These are phyloP conservation scores for Carlito syrichta DNA, from an alignment of 2,113 vertebrate genomes.

Conservation along the genomic window DNA sequence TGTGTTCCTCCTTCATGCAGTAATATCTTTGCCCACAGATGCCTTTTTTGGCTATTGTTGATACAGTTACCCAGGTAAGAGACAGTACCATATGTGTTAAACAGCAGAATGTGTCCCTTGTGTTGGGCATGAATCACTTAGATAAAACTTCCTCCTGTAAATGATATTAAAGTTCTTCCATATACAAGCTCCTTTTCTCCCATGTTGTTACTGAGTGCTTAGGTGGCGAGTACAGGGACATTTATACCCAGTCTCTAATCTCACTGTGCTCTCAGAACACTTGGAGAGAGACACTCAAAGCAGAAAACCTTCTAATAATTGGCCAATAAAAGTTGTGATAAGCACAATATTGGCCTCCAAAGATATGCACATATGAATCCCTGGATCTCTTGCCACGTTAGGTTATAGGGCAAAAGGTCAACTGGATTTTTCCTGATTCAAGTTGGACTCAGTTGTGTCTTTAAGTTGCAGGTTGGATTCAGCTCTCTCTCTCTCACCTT, in stretches of 20 bases:
- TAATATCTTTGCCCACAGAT: not conserved
- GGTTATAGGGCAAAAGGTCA: not conserved
- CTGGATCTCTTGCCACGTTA: not conserved
- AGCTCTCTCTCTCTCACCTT: too few species aligned
- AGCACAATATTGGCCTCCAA: not conserved
- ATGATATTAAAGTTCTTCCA: not conserved
- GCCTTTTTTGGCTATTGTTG: not conserved
- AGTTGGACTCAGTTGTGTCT: not conserved
- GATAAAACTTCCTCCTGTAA: not conserved
- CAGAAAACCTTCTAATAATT: not conserved
- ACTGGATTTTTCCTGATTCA: not conserved
- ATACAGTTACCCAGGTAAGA: not conserved
- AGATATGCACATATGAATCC: not conserved
- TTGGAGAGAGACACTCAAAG: not conserved
- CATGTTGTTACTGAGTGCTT: not conserved
- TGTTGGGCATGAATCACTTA: not conserved
- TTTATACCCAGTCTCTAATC: not conserved
- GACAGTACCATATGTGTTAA: not conserved
- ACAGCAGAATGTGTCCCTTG: not conserved
- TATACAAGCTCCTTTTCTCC: not conserved
- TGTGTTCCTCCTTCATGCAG: not conserved
- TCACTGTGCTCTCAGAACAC: not conserved
- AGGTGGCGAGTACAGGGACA: not conserved
- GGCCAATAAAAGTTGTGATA: not conserved
- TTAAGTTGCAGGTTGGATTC: not conserved